A percentile compares a stretch with the other conserved stretches of the same genome.
Evolutionary conservation across 2,797 vertebrate genomes (phyloP).

Genomic region (Pseudochirops cupreus): DNA sequence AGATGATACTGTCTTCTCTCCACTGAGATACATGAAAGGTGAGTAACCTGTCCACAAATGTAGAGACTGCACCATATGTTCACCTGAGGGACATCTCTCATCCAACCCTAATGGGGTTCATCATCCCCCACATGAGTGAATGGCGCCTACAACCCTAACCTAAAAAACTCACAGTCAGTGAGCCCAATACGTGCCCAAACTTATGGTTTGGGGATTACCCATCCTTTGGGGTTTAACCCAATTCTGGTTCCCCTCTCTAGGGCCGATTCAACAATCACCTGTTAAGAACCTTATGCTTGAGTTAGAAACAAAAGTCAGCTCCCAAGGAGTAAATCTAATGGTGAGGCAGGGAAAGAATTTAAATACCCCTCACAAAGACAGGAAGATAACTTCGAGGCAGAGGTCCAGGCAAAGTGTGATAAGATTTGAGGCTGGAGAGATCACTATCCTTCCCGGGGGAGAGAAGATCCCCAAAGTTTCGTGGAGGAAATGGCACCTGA

Average conservation of each 20-base stretch:
- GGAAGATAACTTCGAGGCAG: neutral
- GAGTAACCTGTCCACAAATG: neutral
- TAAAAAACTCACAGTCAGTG: neutral
- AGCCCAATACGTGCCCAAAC: neutral
- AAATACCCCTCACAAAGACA: neutral
- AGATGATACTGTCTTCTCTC: neutral
- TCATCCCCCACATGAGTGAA: neutral
- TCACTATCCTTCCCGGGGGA: neutral
- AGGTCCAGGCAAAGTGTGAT: neutral
- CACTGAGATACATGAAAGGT: neutral
- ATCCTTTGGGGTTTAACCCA: neutral
- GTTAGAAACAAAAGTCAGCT: neutral
- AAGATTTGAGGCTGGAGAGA: neutral
- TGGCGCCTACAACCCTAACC: neutral
- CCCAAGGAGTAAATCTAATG: neutral
- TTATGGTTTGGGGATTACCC: neutral
- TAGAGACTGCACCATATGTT: neutral
- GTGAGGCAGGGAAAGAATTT: neutral
- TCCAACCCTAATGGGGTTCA: neutral
- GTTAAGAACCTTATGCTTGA: neutral
- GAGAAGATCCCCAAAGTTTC: neutral
- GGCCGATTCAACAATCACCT: neutral
- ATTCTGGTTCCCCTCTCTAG: neutral
- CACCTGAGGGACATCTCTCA: neutral
- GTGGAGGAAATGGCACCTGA: neutral